These are phyloP conservation scores for Pantherophis vulpinus DNA, from an alignment of 2,797 vertebrate genomes.

Conservation along the genomic window DNA sequence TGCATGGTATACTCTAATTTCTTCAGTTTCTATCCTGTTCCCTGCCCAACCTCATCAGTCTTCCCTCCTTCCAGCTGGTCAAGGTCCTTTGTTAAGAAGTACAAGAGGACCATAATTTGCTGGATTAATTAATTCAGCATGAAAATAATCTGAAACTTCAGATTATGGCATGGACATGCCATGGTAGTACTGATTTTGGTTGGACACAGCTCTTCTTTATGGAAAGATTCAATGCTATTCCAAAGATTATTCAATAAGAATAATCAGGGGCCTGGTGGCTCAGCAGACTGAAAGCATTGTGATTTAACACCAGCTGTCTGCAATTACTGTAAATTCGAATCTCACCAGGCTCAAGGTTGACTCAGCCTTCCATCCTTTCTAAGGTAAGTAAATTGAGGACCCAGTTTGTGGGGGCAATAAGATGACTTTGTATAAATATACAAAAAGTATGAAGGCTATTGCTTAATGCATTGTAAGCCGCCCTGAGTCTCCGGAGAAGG, in stretches of 20 bases:
- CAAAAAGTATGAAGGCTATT: too few species aligned
- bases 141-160: neutral
- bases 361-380: too few species aligned
- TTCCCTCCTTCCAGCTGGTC: neutral
- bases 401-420: too few species aligned
- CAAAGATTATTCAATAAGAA: neutral
- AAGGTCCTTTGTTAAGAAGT: neutral
- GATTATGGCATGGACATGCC: neutral
- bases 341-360: too few species aligned
- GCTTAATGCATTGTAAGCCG: too few species aligned
- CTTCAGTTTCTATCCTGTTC: neutral
- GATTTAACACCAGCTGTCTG: too few species aligned
- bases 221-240: neutral
- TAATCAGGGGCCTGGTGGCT: too few species aligned
- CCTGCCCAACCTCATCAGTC: neutral
- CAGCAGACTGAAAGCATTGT: too few species aligned
- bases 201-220: neutral
- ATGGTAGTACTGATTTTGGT: neutral
- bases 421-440: too few species aligned
- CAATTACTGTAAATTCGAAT: too few species aligned
- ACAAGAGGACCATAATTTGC: neutral
- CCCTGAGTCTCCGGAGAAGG: too few species aligned
- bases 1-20: neutral
- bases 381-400: too few species aligned
- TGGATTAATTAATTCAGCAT: neutral